Evolutionary conservation across 1,140 invertebrate species (phyloP), one percentile per base, ranked within the genome.

Genomic region (Achatina immaculata): DNA sequence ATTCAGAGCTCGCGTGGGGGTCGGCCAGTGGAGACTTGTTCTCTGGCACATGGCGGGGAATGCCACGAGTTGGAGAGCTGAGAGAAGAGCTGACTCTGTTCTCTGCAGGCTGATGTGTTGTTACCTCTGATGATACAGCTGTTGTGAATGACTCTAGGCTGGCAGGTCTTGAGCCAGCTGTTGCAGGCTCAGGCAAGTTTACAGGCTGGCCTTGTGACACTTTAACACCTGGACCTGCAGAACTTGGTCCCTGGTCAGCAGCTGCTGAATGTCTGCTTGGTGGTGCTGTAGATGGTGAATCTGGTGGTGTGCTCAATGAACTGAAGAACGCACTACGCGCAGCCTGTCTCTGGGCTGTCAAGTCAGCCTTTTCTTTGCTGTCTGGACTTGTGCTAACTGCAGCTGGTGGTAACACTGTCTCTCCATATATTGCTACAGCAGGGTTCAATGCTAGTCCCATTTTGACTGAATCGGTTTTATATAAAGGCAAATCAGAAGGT

Each of bases 321-420:
- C 81, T 81, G 42, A 84, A 85, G 69, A 85, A 85, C 4, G 74
- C 84, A 66, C 71, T 72, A 21, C 84, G 62, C 19, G 84, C 83
- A 48, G 79, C 65, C 16, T 77, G 51, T 79, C 83, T 84, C 43
- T 82, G 81, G 36, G 34, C 69, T 55, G 77, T 28, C n/a, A 73
- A 6, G 24, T 81, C 43, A 7, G n/a, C 55, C 9, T 31, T 45
- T 7, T 21, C 38, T 36, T 19, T n/a, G 19, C 24, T 24, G 21
- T 62, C 58, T 62, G 58, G n/a, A 34, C 21, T 21, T 31, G 4
- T 28, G 31, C 21, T 62, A 24, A 55, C 14, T 21, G 51, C 21
- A 21, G 14, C n/a, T 4, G 58, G 58, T 62, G 58, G 58, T 62
- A 28, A 62, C 0, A 31, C 31, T 6, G n/a, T 62, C 6, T 4